Base-by-base conservation (phyloP, 2,888 invertebrate species). In the Trachelus tabidus region DNA sequence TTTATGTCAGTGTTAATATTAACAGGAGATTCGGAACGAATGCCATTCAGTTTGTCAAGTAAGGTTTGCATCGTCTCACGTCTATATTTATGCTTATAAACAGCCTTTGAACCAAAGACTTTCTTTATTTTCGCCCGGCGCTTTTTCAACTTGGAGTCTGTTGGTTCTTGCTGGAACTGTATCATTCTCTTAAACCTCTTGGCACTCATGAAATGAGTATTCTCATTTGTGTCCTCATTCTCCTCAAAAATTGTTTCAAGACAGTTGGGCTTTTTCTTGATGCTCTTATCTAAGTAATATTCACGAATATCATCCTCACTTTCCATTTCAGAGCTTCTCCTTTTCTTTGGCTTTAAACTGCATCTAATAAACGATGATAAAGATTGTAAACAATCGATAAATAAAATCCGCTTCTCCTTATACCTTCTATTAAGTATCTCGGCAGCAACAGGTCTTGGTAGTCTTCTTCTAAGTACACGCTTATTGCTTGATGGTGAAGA, bases 161-260 rank as follows among this genome's bases (percentile, higher is more conserved):
- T 92, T 80, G 92, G 92, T 83, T 92, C 92, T 82, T 92, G 81
- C 85, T 92, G 92, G 89, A 94, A 94, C 88, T 93, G 93, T 79
- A 94, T 91, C 85, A 93, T 91, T 90, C 94, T 92, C 89, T 93
- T 94, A 2, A 94, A 92, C 89, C 94, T 94, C 77, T 93, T 92
- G 1, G 92, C 92, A 73, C 94, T 93, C 84, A 94, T 93, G 9
- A 91, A 88, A n/a, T 90, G 89, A 75, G 92, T 89, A 40, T 92
- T 89, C 75, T 92, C 92, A 82, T 88, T 91, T 80, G 85, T 91
- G 73, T 90, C 92, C 80, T 92, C 91, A 84, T 93, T 93, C 83
- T 94, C 94, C 90, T 94, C 94, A 86, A 93, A 94, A 86, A 94
- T 94, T 3, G 94, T 94, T 90, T 94, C 94, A 84, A 94, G 91